Percentiles rank a stretch among this genome's conserved stretches.
These are phyloP conservation scores for Drosophila guanche DNA, from an alignment of 1,140 invertebrate species.

Conservation along the genomic window DNA sequence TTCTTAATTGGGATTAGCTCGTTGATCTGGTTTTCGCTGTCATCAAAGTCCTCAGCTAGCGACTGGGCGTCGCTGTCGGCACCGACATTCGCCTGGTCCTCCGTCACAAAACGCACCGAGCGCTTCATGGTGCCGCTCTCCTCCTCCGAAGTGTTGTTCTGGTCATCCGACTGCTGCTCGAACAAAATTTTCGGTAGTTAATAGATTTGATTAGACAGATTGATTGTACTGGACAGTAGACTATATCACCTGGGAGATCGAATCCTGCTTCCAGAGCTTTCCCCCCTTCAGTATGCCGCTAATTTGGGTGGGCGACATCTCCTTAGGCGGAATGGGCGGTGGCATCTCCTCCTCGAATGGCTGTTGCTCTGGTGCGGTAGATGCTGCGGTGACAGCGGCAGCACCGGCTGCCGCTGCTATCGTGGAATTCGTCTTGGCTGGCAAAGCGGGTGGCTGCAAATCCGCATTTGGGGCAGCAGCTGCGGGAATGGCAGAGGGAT, in stretches of 20 bases:
- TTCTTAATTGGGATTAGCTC: slow-evolving; percentile 82
- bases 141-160: slow-evolving; percentile 79
- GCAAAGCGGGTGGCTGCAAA: slow-evolving; percentile 64
- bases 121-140: slow-evolving; percentile 73
- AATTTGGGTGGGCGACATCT: slow-evolving; percentile 84
- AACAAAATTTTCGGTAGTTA: not conserved
- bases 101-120: slow-evolving; percentile 80
- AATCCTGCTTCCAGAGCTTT: slow-evolving; percentile 86
- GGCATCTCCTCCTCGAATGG: slow-evolving; percentile 60
- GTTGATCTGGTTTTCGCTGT: slow-evolving; percentile 79
- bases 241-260: slow-evolving; percentile 79
- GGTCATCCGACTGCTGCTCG: slow-evolving; percentile 76
- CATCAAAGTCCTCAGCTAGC: slow-evolving; percentile 58
- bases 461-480: slow-evolving; percentile 21
- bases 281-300: slow-evolving; percentile 87
- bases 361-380: slow-evolving; percentile 17
- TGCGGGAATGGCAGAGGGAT: not conserved
- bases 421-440: slow-evolving; percentile 64
- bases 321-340: slow-evolving; percentile 74
- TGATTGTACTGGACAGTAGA: too few relatives aligned
- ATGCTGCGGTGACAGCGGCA: slow-evolving; percentile 26
- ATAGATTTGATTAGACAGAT: too few relatives aligned
- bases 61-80: slow-evolving; percentile 71
- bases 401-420: slow-evolving; percentile 31
- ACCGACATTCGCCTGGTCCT: slow-evolving; percentile 60